phyloP scores from a whole-genome alignment of 1,140 invertebrate genomes.

The Psix sp. region DNA sequence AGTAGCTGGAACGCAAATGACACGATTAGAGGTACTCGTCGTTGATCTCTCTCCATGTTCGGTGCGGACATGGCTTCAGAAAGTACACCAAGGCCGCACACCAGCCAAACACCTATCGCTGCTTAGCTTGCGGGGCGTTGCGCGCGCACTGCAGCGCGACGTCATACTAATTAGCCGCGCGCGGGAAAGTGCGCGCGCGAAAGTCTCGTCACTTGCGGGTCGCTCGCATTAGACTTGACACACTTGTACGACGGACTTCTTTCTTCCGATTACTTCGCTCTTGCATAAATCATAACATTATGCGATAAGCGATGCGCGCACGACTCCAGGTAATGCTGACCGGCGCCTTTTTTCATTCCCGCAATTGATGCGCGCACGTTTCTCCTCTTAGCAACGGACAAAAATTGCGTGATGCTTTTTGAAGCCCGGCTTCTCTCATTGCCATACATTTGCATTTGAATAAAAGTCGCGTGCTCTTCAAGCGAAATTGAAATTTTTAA shows the following conservation, averaged over 20 bases:
- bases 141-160: conserved; percentile 18
- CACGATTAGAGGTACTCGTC: conserved; percentile 68
- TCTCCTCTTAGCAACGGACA: no score
- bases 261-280: background rate
- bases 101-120: conserved; percentile 28
- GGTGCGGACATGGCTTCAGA: conserved; percentile 55
- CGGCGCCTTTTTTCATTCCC: no score
- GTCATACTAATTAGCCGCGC: conserved; percentile 42
- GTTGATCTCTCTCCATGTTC: conserved; percentile 75
- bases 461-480: no score
- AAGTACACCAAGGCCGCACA: conserved; percentile 63
- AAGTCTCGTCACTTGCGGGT: conserved; percentile 35
- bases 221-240: conserved; percentile 25
- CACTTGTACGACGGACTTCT: conserved; percentile 16
- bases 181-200: conserved; percentile 43
- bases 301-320: no score
- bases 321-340: no score
- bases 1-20: conserved; percentile 67
- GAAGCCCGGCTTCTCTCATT: no score
- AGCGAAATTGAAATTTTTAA: no score
- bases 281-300: no score
- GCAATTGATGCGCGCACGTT: no score
- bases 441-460: no score
- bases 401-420: no score
- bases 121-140: conserved; percentile 21